These are phyloP conservation scores for Macrosiphum euphorbiae DNA, from an alignment of 2,888 invertebrate species.

Conservation along the genomic window DNA sequence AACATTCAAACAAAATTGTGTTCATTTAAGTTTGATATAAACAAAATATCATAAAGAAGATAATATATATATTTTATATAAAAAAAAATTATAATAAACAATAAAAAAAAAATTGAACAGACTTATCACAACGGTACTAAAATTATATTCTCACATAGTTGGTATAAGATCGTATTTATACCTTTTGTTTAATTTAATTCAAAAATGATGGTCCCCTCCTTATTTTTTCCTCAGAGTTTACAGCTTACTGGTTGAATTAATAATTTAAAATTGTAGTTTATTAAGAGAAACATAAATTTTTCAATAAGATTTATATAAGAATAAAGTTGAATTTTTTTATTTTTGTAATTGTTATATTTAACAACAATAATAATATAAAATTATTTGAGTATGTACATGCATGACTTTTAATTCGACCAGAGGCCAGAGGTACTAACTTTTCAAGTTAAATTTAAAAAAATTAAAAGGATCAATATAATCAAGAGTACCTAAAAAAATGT, in stretches of 20 bases:
- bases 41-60: constrained; percentile 39
- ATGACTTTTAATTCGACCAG: background rate
- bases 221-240: background rate
- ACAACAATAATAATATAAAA: background rate
- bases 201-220: background rate
- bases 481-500: constrained; percentile 9
- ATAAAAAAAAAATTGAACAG: constrained; percentile 31
- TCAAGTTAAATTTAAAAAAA: background rate
- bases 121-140: constrained; percentile 57
- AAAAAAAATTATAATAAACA: constrained; percentile 25
- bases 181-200: background rate
- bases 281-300: background rate
- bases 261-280: background rate
- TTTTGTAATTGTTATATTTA: background rate
- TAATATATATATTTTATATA: constrained; percentile 12
- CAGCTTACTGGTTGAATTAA: background rate
- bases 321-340: background rate
- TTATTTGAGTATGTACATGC: background rate
- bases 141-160: background rate
- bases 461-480: background rate
- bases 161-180: constrained; percentile 5
- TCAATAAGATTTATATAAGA: background rate
- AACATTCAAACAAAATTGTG: constrained; percentile 43
- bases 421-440: background rate
- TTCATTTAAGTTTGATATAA: background rate